Conservation (phyloP, 1,140 invertebrate species). For the Hyles vespertilio region DNA sequence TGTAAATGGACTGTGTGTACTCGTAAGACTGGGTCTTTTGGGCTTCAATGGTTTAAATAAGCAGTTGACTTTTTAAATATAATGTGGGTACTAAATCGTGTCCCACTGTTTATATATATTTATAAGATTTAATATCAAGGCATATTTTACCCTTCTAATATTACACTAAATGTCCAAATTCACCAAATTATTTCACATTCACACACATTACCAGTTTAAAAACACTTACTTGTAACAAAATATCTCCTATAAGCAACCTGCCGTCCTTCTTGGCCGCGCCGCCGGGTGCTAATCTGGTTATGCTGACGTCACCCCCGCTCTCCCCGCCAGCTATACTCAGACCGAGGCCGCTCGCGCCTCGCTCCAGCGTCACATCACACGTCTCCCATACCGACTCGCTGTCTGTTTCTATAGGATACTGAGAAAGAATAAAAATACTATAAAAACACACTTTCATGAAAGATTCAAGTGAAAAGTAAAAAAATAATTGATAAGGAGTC, state of each 20-base stretch:
- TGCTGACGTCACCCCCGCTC: constrained; percentile 94
- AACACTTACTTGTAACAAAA: constrained; percentile 72
- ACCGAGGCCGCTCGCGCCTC: constrained; percentile 90
- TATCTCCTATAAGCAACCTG: constrained; percentile 76
- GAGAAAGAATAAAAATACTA: constrained; percentile 3
- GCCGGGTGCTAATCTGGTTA: constrained; percentile 97
- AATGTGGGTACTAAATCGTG: too few species aligned
- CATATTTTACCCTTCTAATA: too few species aligned
- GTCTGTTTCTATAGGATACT: constrained; percentile 53
- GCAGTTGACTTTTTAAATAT: too few species aligned
- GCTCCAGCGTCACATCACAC: constrained; percentile 91
- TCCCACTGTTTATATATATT: too few species aligned
- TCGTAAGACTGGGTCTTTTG: too few species aligned
- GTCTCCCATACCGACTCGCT: constrained; percentile 83
- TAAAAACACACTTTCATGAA: too few species aligned
- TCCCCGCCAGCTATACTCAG: constrained; percentile 76
- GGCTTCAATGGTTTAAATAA: too few species aligned
- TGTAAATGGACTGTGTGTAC: too few species aligned
- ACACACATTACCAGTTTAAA: neutral
- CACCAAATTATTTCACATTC: neutral
- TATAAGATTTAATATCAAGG: too few species aligned
- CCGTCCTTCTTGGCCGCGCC: constrained; percentile 91
- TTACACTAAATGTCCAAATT: too few species aligned
- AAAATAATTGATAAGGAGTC: too few species aligned
- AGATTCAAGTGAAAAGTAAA: too few species aligned